Conservation (phyloP, 2,113 vertebrate genomes). For the Pelecanoides urinatrix region DNA sequence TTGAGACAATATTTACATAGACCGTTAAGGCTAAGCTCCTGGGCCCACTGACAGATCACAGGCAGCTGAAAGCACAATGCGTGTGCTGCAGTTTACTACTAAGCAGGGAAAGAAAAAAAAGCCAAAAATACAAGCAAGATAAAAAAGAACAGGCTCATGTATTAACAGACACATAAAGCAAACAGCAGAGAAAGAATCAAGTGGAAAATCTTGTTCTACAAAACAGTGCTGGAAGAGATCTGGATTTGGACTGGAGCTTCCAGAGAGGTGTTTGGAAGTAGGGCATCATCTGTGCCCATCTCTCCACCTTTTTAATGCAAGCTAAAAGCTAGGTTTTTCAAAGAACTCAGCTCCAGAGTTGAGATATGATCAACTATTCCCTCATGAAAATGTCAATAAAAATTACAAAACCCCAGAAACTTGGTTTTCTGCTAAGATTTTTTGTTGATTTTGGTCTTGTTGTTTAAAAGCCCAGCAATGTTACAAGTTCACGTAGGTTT, state of each 20-base stretch:
- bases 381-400: not conserved
- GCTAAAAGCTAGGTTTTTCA: not conserved
- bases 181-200: not conserved
- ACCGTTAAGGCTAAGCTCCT: slow-evolving; percentile 4
- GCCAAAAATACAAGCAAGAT: slow-evolving; percentile 9
- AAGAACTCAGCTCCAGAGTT: not conserved
- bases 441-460: not conserved
- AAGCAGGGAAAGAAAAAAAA: not conserved
- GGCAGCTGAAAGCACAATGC: not conserved
- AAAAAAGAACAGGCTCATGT: slow-evolving; percentile 16
- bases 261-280: not conserved
- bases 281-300: not conserved
- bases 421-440: not conserved
- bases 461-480: not conserved
- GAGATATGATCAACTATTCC: not conserved
- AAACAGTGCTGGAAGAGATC: not conserved
- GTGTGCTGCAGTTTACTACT: slow-evolving; percentile 14
- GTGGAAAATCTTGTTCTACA: not conserved
- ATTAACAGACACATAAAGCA: slow-evolving; percentile 33
- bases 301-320: not conserved
- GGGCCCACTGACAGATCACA: slow-evolving; percentile 29
- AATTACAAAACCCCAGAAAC: not conserved
- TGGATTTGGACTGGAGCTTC: not conserved
- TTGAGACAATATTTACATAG: slow-evolving; percentile 62
- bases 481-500: not conserved